These are phyloP conservation scores for Catharus fuscescens DNA, from an alignment of 2,113 vertebrate species.

Conservation along the genomic window DNA sequence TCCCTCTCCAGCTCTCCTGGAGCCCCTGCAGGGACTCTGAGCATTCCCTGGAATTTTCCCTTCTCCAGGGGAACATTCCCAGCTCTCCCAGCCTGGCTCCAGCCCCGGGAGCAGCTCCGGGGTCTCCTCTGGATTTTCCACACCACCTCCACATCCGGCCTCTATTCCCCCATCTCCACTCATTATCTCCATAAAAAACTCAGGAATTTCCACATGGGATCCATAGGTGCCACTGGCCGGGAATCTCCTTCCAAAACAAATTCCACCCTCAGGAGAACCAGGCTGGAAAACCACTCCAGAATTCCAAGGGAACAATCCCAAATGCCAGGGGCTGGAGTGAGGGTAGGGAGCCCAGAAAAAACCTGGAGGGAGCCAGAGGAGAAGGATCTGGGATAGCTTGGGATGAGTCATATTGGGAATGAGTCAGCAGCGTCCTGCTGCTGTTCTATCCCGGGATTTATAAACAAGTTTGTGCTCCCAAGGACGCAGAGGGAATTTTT, in stretches of 20 bases:
- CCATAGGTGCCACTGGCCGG: not conserved
- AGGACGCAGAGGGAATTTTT: not conserved
- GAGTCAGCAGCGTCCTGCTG: not conserved
- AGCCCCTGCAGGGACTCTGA: not conserved
- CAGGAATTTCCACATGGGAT: not conserved
- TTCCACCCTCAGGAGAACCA: not conserved
- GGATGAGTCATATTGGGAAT: not conserved
- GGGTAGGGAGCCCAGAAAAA: not conserved
- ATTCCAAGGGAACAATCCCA: not conserved
- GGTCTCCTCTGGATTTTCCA: not conserved
- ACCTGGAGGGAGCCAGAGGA: not conserved
- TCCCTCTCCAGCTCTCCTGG: not conserved
- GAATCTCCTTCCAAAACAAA: not conserved
- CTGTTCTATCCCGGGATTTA: not conserved
- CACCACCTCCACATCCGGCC: not conserved
- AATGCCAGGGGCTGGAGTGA: not conserved
- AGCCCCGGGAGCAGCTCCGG: not conserved
- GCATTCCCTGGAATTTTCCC: not conserved
- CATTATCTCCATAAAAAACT: not conserved
- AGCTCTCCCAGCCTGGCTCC: not conserved
- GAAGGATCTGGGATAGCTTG: not conserved
- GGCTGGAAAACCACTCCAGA: accelerated
- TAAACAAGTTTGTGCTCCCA: not conserved
- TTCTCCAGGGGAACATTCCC: not conserved
- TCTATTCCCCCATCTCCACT: not conserved